Conservation (phyloP, 2,888 invertebrate genomes). For the Pollenia amentaria region DNA sequence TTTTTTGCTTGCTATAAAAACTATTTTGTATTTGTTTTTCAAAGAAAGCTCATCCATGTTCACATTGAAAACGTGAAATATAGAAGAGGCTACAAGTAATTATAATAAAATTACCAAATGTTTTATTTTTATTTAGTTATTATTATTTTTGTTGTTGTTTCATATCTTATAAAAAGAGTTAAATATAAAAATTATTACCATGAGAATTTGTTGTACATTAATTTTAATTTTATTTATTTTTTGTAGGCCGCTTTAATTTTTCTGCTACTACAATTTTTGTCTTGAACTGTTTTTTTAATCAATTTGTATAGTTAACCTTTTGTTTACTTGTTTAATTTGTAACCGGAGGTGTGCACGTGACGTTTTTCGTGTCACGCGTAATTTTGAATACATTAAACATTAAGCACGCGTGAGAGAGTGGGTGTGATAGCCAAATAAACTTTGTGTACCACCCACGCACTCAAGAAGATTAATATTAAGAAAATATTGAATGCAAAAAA, state of each 20-base stretch:
- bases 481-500: too few relatives aligned
- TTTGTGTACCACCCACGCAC: too few relatives aligned
- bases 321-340: conserved; percentile 31
- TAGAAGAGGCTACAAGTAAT: conserved; percentile 47
- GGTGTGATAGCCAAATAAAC: too few relatives aligned
- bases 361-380: too few relatives aligned
- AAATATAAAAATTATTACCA: conserved; percentile 51
- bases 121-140: conserved; percentile 2
- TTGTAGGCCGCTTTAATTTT: not conserved
- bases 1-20: too few relatives aligned
- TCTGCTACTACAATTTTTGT: conserved; percentile 25
- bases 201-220: conserved; percentile 47
- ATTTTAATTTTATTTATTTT: not conserved
- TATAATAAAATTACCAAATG: conserved; percentile 56
- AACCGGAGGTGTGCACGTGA: not conserved
- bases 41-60: conserved; percentile 43
- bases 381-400: too few relatives aligned
- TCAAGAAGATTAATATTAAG: too few relatives aligned
- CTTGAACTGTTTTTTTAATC: not conserved
- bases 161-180: conserved; percentile 30
- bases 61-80: not conserved
- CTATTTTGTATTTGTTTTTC: not conserved
- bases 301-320: conserved; percentile 26
- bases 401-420: too few relatives aligned
- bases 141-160: not conserved